A percentile compares a stretch with the other conserved stretches of the same genome.
Conservation (phyloP, 2,888 invertebrate genomes). For the Crematogaster levior region DNA sequence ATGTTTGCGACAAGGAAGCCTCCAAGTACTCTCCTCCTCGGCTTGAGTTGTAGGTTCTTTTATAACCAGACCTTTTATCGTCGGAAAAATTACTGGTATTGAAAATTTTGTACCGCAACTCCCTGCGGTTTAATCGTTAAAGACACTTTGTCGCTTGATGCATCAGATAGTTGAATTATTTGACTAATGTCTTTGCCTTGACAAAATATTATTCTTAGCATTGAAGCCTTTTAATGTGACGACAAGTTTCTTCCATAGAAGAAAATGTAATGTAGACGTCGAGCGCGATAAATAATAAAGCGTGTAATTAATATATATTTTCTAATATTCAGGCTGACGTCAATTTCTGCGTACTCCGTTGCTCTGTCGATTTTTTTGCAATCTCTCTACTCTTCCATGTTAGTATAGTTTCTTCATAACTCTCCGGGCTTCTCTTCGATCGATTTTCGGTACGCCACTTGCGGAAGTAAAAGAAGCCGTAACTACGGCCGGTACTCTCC, state of each 20-base stretch:
- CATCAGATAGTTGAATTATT: background rate
- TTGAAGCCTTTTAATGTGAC: background rate
- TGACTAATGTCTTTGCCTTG: background rate
- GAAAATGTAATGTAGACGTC: background rate
- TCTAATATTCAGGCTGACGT: background rate
- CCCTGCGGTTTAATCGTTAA: background rate
- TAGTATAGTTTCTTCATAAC: conserved; percentile 48
- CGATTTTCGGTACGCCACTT: conserved; percentile 37
- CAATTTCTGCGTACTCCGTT: background rate
- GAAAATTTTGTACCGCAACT: conserved; percentile 7
- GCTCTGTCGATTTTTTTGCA: conserved; percentile 8
- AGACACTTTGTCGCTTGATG: background rate
- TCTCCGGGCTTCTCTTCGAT: conserved; percentile 9
- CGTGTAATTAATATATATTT: conserved; percentile 12
- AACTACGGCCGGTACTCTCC: conserved; percentile 48
- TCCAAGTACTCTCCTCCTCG: conserved; percentile 13
- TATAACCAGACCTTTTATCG: conserved; percentile 13
- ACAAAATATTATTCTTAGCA: background rate
- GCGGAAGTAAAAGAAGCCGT: conserved; percentile 53
- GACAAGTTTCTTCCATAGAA: background rate
- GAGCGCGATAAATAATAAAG: background rate
- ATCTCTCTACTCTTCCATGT: conserved; percentile 28
- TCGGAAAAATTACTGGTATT: conserved; percentile 20
- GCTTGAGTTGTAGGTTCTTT: conserved; percentile 7
- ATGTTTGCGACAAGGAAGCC: conserved; percentile 42